Base-by-base conservation (phyloP, 2,113 vertebrate species). In the Salminus brasiliensis region DNA sequence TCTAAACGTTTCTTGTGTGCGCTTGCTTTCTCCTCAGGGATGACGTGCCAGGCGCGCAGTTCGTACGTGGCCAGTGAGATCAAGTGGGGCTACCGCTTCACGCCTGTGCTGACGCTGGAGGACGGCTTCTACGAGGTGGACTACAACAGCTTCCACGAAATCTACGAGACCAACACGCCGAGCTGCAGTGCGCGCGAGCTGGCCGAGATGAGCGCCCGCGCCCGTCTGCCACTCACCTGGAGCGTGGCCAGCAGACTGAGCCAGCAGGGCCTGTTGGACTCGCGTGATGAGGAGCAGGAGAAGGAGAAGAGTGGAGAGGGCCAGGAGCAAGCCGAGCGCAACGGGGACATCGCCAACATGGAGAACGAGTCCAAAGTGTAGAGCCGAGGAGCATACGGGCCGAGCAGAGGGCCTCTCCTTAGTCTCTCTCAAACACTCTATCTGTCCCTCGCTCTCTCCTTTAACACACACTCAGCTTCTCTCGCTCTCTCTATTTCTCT, bases 41-140 rank as follows among this genome's bases (percentile, higher is more conserved):
- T 99, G 98, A 99, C 98, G 0, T 99, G 98, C 88, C 98, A 99
- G 89, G 98, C 98, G 0, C 92, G 98, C 45, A 98, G 98, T 84
- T 99, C 98, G 3, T 99, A 98, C 21, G 87, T 98, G 81, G 93
- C 97, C 30, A 96, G 95, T 2, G 98, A 99, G 93, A 98, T 99
- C 88, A 94, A 97, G 32, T 99, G 98, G 98, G 98, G 98, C 43
- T 96, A 97, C 82, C 96, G 98, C 75, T 99, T 99, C 93, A 99
- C 94, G 0, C 98, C 98, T 0, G 98, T 98, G 34, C 95, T 99
- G 82, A 98, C 97, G 0, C 92, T 99, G 87, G 98, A 99, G 89
- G 98, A 99, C 0, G 97, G 98, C 29, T 99, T 99, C 85, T 99
- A 99, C 0, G 98, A 99, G 86, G 98, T 99, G 0, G 98, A 99